Evolutionary conservation across 2,113 vertebrate genomes (phyloP).

Genomic region (Morphnarchus princeps): DNA sequence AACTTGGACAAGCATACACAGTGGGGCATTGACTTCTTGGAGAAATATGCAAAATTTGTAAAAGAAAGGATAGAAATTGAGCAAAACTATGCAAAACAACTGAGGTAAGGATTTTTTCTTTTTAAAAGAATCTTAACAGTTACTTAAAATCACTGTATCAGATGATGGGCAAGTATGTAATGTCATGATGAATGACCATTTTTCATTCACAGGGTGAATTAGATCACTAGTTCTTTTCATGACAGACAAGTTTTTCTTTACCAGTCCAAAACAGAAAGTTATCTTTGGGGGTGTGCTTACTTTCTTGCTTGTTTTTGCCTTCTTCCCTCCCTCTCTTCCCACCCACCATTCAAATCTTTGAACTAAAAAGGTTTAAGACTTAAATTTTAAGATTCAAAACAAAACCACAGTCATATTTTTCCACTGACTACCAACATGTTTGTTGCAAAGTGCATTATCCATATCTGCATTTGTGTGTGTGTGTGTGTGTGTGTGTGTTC

Average conservation of each 20-base stretch:
- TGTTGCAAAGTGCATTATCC: not conserved
- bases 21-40: constrained; percentile 98
- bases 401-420: not conserved
- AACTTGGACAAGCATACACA: constrained; percentile 98
- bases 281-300: not conserved
- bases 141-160: not conserved
- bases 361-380: not conserved
- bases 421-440: not conserved
- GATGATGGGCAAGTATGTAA: not conserved
- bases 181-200: not conserved
- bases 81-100: constrained; percentile 96
- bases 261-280: not conserved
- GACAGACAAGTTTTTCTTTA: not conserved
- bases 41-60: constrained; percentile 97
- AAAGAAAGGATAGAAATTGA: constrained; percentile 98
- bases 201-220: not conserved
- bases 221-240: not conserved
- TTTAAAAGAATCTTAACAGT: not conserved
- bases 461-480: not conserved
- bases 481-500: not conserved
- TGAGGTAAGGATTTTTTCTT: constrained; percentile 80
- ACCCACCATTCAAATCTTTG: not conserved
- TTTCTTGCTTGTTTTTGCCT: not conserved
- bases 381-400: not conserved
- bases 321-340: not conserved